These are phyloP conservation scores for Ianthella basta DNA, from an alignment of 37 sponge, comb jelly and placozoan genomes.

Conservation along the genomic window DNA sequence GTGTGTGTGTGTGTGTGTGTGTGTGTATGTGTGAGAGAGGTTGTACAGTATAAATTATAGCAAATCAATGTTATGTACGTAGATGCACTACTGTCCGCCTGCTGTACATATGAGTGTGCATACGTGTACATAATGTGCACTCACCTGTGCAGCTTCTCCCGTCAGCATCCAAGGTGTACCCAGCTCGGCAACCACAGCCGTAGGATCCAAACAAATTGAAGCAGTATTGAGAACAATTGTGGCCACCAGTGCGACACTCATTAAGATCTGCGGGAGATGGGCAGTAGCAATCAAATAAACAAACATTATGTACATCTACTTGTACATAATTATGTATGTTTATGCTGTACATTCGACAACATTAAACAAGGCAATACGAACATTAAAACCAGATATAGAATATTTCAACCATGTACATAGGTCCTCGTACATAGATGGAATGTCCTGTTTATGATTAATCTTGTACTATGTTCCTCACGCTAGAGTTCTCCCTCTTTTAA, in stretches of 20 bases:
- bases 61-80: no score
- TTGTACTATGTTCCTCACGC: no score
- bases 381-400: no score
- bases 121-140: background rate
- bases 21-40: no score
- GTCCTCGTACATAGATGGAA: no score
- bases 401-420: no score
- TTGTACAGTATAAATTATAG: no score
- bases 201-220: conserved; percentile 31
- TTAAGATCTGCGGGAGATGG: conserved; percentile 2
- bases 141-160: conserved; percentile 58
- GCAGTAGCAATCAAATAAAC: background rate
- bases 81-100: background rate
- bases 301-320: background rate
- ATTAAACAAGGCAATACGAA: no score
- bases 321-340: background rate
- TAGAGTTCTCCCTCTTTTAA: no score
- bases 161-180: conserved; percentile 36
- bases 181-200: conserved; percentile 32
- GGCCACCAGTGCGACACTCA: background rate
- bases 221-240: conserved; percentile 21
- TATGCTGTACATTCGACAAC: no score
- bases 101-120: background rate
- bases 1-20: no score
- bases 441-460: no score